Conservation (phyloP, 1,140 invertebrate species). For the Drosophila busckii region DNA sequence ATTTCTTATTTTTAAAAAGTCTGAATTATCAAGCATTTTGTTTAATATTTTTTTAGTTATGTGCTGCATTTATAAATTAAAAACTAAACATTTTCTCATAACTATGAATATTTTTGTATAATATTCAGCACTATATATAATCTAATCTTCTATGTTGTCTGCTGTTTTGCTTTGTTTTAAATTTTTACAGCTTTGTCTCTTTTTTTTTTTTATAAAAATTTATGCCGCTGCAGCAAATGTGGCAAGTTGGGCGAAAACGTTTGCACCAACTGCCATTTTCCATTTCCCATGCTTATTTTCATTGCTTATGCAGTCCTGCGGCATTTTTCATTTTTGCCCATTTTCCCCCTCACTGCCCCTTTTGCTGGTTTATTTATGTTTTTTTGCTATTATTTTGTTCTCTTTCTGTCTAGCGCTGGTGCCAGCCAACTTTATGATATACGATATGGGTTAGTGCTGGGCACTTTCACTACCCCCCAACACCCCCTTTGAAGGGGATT, state of each 20-base stretch:
- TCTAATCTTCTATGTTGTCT: no score
- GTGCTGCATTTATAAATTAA: no score
- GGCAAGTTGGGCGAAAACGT: conserved; percentile 30
- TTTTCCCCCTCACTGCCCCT: background rate
- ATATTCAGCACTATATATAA: no score
- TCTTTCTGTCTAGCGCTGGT: no score
- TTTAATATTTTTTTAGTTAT: no score
- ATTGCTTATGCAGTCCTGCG: conserved; percentile 14
- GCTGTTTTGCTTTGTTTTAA: no score
- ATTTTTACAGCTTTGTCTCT: background rate
- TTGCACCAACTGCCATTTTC: conserved; percentile 1
- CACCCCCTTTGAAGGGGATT: background rate
- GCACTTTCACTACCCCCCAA: conserved; percentile 31
- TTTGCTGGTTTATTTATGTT: background rate
- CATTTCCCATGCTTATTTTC: background rate
- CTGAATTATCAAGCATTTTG: no score
- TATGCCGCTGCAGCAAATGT: conserved; percentile 38
- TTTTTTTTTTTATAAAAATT: conserved; percentile 9
- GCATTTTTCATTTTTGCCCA: conserved; percentile 50
- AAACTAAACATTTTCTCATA: no score
- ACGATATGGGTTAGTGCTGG: conserved; percentile 49
- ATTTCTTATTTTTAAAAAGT: no score
- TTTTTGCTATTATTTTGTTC: background rate
- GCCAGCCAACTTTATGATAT: conserved; percentile 45
- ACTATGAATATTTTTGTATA: no score